Base-by-base conservation (phyloP, 1,140 invertebrate genomes). In the Ceratina japonica region DNA sequence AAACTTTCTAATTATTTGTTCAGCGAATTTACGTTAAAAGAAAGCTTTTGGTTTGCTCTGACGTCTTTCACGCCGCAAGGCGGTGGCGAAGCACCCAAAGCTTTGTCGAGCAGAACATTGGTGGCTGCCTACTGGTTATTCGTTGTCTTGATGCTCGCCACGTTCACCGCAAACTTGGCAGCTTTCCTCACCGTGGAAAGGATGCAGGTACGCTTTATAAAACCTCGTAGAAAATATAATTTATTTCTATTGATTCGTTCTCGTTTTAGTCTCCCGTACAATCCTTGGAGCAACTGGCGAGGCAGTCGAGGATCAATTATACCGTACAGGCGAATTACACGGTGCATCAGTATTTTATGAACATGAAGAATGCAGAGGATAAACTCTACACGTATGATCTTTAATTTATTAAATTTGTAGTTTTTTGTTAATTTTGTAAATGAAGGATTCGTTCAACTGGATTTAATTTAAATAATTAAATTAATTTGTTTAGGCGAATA, bases 121-220 rank as follows among this genome's bases (percentile, higher is more conserved):
- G 97, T 98, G 0, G 97, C 97, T 1, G 97, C 97, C 16, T 98
- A 98, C 89, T 98, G 97, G 97, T 93, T 98, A 0, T 98, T 98
- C 91, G 97, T 98, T 3, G 97, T 98, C 0, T 93, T 98, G 1
- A 98, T 98, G 96, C 89, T 98, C 83, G 97, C 97, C 0, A 98
- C 98, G 0, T 99, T 99, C 91, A 99, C 98, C 0, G 98, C 98
- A 5, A 99, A 99, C 91, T 92, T 99, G 81, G 98, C 98, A 4
- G 98, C 98, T 2, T 99, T 99, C 90, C 94, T 99, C 0, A 99
- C 98, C 0, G 98, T 99, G 3, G 98, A 98, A 92, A 95, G 97
- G 89, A 98, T 98, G 98, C 97, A 97, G 94, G 96, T 96, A 31
- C 18, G 0, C 22, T n/a, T 20, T 13, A 5, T 16, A 49, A 13